Evolutionary conservation across 2,113 vertebrate genomes (phyloP).

Genomic region (Megalops atlanticus): DNA sequence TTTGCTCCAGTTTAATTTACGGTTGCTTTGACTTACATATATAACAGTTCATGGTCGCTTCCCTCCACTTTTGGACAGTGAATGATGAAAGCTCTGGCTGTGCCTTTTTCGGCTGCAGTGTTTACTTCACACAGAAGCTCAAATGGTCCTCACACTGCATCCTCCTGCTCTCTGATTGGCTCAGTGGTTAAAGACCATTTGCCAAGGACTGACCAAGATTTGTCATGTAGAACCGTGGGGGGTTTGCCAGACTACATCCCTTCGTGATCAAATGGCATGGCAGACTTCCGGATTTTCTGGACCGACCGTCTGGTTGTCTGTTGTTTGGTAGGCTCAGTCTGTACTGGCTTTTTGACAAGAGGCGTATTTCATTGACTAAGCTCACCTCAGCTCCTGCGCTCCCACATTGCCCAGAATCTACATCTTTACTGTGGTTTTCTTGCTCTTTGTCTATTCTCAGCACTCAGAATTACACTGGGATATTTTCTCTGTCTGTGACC

Average conservation of each 20-base stretch:
- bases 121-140: neutral
- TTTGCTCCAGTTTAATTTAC: too few relatives aligned
- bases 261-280: neutral
- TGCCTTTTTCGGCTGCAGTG: neutral
- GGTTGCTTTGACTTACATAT: too few relatives aligned
- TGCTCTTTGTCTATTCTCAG: neutral
- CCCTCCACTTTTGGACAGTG: neutral
- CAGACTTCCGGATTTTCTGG: neutral
- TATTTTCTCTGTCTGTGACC: neutral
- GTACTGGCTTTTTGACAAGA: neutral
- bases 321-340: neutral
- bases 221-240: neutral
- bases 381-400: neutral
- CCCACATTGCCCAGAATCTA: neutral
- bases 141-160: neutral
- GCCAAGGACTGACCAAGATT: neutral
- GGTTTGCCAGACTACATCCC: too few relatives aligned
- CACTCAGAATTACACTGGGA: neutral
- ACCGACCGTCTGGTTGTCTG: neutral
- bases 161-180: neutral
- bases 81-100: neutral
- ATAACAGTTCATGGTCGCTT: neutral
- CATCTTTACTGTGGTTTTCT: neutral
- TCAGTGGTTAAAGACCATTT: neutral
- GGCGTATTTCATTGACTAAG: neutral